Evolutionary conservation across 1,140 invertebrate species (phyloP).

Genomic region (Cyclargus thomasi): DNA sequence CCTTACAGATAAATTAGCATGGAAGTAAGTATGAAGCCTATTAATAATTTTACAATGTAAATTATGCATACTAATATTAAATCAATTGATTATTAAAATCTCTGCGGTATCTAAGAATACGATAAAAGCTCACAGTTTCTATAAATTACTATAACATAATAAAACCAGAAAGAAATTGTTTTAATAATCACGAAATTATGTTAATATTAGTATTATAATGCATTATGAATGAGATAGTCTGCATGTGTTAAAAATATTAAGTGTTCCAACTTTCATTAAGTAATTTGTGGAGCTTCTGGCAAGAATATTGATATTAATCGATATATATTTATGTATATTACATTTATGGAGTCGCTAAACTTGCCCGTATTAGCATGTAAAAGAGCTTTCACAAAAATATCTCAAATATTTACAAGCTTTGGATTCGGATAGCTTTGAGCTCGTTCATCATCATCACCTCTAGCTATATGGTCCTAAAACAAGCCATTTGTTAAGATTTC

Average conservation of each 20-base stretch:
- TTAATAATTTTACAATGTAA: too few relatives aligned
- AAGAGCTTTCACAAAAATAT: neutral
- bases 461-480: too few relatives aligned
- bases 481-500: too few relatives aligned
- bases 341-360: neutral
- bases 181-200: constrained; percentile 1
- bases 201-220: neutral
- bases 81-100: too few relatives aligned
- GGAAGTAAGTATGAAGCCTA: too few relatives aligned
- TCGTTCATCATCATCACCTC: too few relatives aligned
- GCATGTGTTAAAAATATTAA: constrained; percentile 1
- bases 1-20: too few relatives aligned
- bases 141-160: neutral
- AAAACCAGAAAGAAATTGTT: neutral
- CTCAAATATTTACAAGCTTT: neutral
- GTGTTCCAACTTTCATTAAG: neutral
- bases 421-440: too few relatives aligned
- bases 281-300: neutral
- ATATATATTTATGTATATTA: neutral
- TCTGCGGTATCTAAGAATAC: too few relatives aligned
- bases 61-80: too few relatives aligned
- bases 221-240: constrained; percentile 1
- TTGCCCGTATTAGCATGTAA: neutral
- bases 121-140: too few relatives aligned
- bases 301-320: neutral